Base-by-base conservation (phyloP, 2,797 vertebrate genomes). In the Zalophus californianus region DNA sequence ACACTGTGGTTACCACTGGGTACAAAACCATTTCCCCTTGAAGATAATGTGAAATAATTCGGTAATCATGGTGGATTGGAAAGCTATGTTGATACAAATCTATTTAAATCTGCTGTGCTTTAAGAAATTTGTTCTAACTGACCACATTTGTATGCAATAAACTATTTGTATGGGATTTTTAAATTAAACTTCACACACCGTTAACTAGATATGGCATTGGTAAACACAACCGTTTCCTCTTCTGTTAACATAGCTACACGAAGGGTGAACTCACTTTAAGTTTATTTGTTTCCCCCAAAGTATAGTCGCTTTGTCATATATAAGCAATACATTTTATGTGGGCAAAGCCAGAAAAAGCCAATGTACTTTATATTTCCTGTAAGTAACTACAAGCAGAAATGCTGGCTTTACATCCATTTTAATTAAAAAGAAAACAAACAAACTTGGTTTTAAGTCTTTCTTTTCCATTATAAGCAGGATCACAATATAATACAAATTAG, bases 191-290 rank as follows among this genome's bases (percentile, higher is more conserved):
- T 95, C 72, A 94, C 80, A 95, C 32, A 27, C 75, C 82, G 27
- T 93, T 91, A 97, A 95, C 80, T 83, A 52, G 35, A 54, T n/a
- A 83, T 3, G 20, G 10, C 64, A 38, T 92, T 89, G 95, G 66
- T 86, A 97, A 98, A 96, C 60, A 88, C 35, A 93, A 41, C 32
- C n/a, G 29, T 91, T 97, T 97, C 77, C 87, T 96, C 83, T 94
- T 93, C 56, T 8, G 13, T 60, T 96, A 92, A 52, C 73, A 56
- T 9, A 44, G 92, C 50, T 94, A 80, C 68, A 90, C 38, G 64
- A 78, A 73, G 64, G 18, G 60, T 88, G 68, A 95, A 96, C 38
- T 92, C 9, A 75, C 66, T 89, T 80, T 79, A 89, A 88, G 41
- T 70, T 66, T 82, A 41, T 87, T 80, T 64, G 58, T 27, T 27